phyloP scores from a whole-genome alignment of 2,113 vertebrate species.

The Camelus bactrianus region DNA sequence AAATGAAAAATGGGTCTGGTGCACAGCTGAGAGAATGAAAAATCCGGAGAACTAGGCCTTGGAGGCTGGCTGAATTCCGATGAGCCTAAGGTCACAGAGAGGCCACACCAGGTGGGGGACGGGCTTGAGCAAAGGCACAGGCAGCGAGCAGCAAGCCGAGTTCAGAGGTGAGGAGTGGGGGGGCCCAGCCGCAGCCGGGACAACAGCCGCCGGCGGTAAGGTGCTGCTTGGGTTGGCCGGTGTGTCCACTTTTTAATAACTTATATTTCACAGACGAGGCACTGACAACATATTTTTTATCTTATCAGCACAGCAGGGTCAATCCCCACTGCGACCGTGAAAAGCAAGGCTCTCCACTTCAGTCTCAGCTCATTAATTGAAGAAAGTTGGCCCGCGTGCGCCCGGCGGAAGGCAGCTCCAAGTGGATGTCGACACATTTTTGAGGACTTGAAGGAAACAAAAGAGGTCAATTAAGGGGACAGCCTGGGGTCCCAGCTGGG shows the following conservation, averaged over 20 bases:
- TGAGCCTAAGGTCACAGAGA: not conserved
- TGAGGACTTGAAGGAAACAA: constrained; percentile 89
- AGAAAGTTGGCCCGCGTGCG: constrained; percentile 88
- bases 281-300: constrained; percentile 27
- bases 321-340: constrained; percentile 11
- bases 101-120: accelerated
- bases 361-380: constrained; percentile 90
- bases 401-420: constrained; percentile 86
- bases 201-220: accelerated
- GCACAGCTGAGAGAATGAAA: not conserved
- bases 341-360: constrained; percentile 83
- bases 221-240: not conserved
- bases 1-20: not conserved
- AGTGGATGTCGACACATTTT: constrained; percentile 91
- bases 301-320: not conserved
- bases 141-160: not conserved
- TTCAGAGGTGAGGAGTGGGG: not conserved
- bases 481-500: constrained; percentile 83
- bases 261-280: constrained; percentile 41
- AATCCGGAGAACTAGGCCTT: not conserved
- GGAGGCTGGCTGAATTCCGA: not conserved
- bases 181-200: not conserved
- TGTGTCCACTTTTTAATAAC: not conserved
- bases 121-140: not conserved
- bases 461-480: constrained; percentile 90